phyloP scores from a whole-genome alignment of 1,140 invertebrate species.

The Diploscapter pachys region DNA sequence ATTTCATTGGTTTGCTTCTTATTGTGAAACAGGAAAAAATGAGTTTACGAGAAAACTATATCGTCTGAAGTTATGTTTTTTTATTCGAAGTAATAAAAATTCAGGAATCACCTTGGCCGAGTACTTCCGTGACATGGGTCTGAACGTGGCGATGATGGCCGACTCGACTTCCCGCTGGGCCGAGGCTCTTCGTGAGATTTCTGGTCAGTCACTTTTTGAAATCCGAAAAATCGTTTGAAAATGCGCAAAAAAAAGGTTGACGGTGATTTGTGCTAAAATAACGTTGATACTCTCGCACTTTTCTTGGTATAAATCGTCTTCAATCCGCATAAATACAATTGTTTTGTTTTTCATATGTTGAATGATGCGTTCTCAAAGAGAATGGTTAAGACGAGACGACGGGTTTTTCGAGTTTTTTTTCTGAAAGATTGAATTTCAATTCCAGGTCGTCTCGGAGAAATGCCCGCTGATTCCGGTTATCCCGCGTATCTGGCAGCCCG shows the following conservation, averaged over 20 bases:
- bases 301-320: neutral
- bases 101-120: conserved; percentile 49
- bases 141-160: conserved; percentile 99
- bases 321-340: neutral
- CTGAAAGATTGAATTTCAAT: neutral
- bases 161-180: conserved; percentile 99
- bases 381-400: too few relatives aligned
- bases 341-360: too few relatives aligned
- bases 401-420: too few relatives aligned
- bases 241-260: neutral
- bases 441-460: conserved; percentile 84
- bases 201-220: conserved; percentile 66
- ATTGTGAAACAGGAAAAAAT: too few relatives aligned
- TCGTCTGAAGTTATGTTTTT: too few relatives aligned
- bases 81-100: too few relatives aligned
- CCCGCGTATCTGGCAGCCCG: conserved; percentile 96
- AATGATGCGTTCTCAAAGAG: too few relatives aligned
- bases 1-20: too few relatives aligned
- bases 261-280: neutral
- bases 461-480: conserved; percentile 95
- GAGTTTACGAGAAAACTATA: too few relatives aligned
- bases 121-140: conserved; percentile 83
- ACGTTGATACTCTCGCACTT: neutral
- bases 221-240: neutral
- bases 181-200: conserved; percentile 98